Conservation (phyloP, 1,140 invertebrate genomes). For the Samia ricini region DNA sequence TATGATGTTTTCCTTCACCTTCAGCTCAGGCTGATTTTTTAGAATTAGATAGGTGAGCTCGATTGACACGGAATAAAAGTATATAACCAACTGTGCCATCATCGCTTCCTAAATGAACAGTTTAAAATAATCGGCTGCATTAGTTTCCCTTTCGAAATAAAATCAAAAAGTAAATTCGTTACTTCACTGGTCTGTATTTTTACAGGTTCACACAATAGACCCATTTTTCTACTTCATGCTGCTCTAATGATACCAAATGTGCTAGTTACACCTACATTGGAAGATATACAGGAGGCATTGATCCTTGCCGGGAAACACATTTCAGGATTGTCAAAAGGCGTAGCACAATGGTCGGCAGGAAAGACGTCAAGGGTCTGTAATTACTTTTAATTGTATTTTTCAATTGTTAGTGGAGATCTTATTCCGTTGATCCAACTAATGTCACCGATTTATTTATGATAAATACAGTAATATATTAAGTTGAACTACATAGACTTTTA, state of each 20-base stretch:
- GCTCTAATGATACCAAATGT: slow-evolving; percentile 92
- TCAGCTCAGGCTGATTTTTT: no score
- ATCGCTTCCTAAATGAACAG: no score
- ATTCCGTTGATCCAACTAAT: not conserved
- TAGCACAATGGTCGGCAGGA: slow-evolving; percentile 92
- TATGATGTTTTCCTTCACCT: no score
- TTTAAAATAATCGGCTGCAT: no score
- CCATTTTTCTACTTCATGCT: slow-evolving; percentile 88
- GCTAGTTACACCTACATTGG: slow-evolving; percentile 90
- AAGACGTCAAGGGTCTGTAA: slow-evolving; percentile 71
- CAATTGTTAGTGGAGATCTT: slow-evolving; percentile 1
- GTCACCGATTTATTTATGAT: not conserved
- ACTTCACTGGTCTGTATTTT: slow-evolving; percentile 10
- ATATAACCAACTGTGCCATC: no score
- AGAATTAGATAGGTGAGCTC: no score
- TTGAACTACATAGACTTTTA: not conserved
- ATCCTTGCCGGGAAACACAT: slow-evolving; percentile 90
- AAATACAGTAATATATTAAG: not conserved
- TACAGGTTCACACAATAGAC: slow-evolving; percentile 55
- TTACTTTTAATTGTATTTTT: slow-evolving; percentile 2
- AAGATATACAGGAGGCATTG: slow-evolving; percentile 95
- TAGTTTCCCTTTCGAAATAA: not conserved
- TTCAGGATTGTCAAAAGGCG: slow-evolving; percentile 91
- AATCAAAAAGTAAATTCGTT: not conserved
- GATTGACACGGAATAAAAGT: no score